These are phyloP conservation scores for Leptopterna dolabrata DNA, from an alignment of 2,888 invertebrate genomes.

Conservation along the genomic window DNA sequence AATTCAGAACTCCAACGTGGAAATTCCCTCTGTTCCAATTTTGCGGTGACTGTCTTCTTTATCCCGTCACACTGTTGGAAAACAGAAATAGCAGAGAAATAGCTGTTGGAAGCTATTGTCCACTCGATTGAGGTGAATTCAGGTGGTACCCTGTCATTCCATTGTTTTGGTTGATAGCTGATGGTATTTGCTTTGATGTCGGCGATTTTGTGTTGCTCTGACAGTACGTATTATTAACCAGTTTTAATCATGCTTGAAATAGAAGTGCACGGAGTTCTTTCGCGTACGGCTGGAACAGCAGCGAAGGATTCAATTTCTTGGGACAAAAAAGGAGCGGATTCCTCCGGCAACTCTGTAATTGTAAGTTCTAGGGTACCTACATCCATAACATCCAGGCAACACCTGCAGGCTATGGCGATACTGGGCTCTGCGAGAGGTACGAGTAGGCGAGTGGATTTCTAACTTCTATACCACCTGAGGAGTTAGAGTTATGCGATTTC, in stretches of 20 bases:
- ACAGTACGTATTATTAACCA: background rate
- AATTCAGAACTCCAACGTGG: no score
- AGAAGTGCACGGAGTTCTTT: background rate
- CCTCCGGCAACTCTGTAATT: background rate
- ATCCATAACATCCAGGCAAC: conserved; percentile 6
- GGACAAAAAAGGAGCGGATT: conserved; percentile 6
- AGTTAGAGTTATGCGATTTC: background rate
- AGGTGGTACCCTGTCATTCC: background rate
- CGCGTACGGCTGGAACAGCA: background rate
- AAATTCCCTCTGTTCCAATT: no score
- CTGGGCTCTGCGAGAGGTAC: background rate
- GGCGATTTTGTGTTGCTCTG: background rate
- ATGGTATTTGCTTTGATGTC: background rate
- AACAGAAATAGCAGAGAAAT: no score
- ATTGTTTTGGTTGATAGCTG: background rate
- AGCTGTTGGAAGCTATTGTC: no score
- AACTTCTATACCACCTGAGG: background rate
- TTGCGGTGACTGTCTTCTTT: no score
- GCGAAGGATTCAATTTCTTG: background rate
- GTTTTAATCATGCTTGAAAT: background rate
- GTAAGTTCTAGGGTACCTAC: background rate
- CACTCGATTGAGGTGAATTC: no score
- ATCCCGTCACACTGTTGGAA: no score
- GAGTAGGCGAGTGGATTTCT: background rate
- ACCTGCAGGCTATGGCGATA: background rate